Evolutionary conservation across 2,113 vertebrate species (phyloP), one percentile per base, ranked within the genome.

Genomic region (Pangasianodon gigas): DNA sequence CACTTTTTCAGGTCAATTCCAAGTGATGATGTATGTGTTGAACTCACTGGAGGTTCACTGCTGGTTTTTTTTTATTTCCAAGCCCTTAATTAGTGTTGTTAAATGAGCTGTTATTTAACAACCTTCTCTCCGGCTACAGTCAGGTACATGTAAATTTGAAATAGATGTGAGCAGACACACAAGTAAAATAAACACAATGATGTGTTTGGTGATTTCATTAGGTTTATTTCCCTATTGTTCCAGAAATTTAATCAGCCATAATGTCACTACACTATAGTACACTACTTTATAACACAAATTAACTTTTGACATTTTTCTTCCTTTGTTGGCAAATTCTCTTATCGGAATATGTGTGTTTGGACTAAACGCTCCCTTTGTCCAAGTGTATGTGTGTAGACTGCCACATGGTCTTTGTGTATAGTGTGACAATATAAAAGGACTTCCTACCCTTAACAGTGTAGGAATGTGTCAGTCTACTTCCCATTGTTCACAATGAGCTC

Each of bases 371-470:
- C 93, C 94, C 93, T 94, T 94, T 94, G 92, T 86, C 92, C 89
- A 67, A 14, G 91, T 82, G 90, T 58, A 82, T 93, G 93, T 95
- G 94, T 93, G 92, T 84, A 94, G 94, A 94, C 94, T 94, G 92
- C 94, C 94, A 93, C 93, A 93, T 92, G 52, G 94, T 94, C 94
- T 96, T 95, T 96, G 95, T 96, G 93, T 92, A 94, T 94, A 94
- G 94, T 93, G 91, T 94, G 94, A 89, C 93, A 91, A 94, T 95
- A 96, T 96, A 96, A 96, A 96, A 93, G 93, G 87, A 93, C 94
- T 96, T 95, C 95, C 96, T 95, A 93, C 92, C 88, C 93, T 94
- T 94, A 96, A 96, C 94, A 94, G 94, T 93, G 93, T 92, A 91
- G 91, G 94, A 93, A 94, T 92, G 93, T 93, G 92, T 93, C 52